These are phyloP conservation scores for Myathropa florea DNA, from an alignment of 2,888 invertebrate genomes.

Conservation along the genomic window DNA sequence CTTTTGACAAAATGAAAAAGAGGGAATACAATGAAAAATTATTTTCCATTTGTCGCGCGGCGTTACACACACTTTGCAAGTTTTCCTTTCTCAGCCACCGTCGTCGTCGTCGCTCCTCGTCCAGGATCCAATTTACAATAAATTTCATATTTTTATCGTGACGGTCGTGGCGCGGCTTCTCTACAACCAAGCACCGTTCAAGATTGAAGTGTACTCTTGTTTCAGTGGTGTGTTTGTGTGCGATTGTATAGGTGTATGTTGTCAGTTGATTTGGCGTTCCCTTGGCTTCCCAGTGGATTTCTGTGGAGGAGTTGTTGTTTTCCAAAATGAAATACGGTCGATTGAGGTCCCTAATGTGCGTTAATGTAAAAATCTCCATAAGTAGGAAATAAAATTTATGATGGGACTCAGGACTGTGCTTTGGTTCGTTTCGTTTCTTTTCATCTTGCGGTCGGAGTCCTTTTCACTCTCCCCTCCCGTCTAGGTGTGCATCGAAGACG, in stretches of 20 bases:
- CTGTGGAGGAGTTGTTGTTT: background rate
- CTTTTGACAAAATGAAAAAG: background rate
- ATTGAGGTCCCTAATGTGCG: conserved; percentile 17
- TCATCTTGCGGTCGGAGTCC: no score
- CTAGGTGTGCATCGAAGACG: background rate
- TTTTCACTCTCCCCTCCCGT: no score
- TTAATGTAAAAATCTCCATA: conserved; percentile 34
- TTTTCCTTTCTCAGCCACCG: background rate
- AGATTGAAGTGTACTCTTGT: background rate
- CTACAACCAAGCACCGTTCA: background rate
- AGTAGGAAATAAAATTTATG: conserved; percentile 10
- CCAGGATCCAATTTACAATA: conserved; percentile 35
- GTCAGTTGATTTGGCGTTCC: conserved; percentile 8
- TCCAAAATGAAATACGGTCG: conserved; percentile 1
- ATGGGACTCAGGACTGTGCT: background rate
- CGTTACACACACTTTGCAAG: background rate
- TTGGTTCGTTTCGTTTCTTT: background rate
- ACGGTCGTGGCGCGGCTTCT: background rate
- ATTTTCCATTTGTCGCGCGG: conserved; percentile 55
- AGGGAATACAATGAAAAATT: conserved; percentile 47
- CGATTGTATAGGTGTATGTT: conserved; percentile 14
- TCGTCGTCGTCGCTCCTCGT: background rate
- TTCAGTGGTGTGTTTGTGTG: background rate
- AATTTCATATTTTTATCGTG: conserved; percentile 21
- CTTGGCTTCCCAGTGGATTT: background rate